A percentile compares a stretch with the other conserved stretches of the same genome.
Evolutionary conservation across 1,140 invertebrate species (phyloP).

Genomic region (Dreissena rostriformis): DNA sequence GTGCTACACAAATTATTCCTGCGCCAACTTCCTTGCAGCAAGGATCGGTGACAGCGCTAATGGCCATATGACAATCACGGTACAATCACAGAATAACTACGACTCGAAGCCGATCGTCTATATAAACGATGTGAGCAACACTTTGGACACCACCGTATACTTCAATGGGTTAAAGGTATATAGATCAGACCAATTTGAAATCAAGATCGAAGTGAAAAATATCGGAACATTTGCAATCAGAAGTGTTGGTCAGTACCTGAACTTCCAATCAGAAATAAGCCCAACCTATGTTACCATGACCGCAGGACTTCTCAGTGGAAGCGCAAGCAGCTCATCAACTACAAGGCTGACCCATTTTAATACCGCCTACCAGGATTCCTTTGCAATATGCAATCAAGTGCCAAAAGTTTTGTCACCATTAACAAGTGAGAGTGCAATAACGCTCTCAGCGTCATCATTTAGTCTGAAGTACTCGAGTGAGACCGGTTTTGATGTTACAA

Average conservation of each 20-base stretch:
- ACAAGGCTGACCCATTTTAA: constrained; percentile 45
- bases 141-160: constrained; percentile 52
- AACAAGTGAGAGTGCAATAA: neutral
- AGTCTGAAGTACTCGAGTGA: constrained; percentile 10
- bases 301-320: constrained; percentile 56
- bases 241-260: constrained; percentile 51
- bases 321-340: neutral
- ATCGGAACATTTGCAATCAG: constrained; percentile 35
- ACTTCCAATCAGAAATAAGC: constrained; percentile 25
- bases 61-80: constrained; percentile 60
- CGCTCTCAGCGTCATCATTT: neutral
- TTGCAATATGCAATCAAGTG: constrained; percentile 42
- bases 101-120: constrained; percentile 50
- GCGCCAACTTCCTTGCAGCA: constrained; percentile 56
- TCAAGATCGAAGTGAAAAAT: constrained; percentile 44
- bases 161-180: constrained; percentile 59
- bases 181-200: constrained; percentile 41
- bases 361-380: neutral
- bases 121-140: constrained; percentile 19
- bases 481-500: constrained; percentile 22
- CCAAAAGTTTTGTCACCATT: neutral
- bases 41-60: constrained; percentile 56
- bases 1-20: constrained; percentile 63
- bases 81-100: constrained; percentile 21
- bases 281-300: constrained; percentile 21